Evolutionary conservation across 2,113 vertebrate genomes (phyloP).

Genomic region (Saimiri boliviensis): DNA sequence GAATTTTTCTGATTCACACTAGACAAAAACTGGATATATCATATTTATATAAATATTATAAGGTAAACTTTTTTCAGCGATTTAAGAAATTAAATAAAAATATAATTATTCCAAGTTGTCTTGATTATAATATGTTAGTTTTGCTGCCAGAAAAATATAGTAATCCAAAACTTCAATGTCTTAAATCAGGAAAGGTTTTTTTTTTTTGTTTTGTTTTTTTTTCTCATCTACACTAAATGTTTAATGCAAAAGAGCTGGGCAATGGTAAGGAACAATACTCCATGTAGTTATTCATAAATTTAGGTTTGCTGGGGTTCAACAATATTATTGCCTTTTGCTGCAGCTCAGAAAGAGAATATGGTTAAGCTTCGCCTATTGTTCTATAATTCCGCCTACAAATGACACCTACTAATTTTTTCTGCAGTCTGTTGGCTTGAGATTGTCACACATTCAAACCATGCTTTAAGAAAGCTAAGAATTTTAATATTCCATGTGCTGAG

Average conservation of each 20-base stretch:
- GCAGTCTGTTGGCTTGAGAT: background rate
- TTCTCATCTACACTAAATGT: background rate
- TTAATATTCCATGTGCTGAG: background rate
- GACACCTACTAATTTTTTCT: background rate
- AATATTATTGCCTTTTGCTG: background rate
- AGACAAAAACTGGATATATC: background rate
- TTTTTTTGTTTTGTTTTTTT: background rate
- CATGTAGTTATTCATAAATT: background rate
- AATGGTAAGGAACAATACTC: background rate
- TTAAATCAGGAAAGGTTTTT: background rate
- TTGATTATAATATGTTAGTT: background rate
- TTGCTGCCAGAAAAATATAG: background rate
- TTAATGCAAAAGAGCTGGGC: background rate
- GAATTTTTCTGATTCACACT: background rate
- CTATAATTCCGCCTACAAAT: background rate
- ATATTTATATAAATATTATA: background rate
- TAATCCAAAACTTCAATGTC: background rate
- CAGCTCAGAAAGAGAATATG: background rate
- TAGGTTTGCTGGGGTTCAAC: background rate
- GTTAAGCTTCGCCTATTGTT: background rate
- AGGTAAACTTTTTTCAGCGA: background rate
- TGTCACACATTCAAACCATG: background rate
- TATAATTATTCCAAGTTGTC: background rate
- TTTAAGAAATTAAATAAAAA: background rate
- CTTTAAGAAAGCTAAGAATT: background rate